Evolutionary conservation across 2,888 invertebrate species (phyloP).

Genomic region (Eilema griseolum): DNA sequence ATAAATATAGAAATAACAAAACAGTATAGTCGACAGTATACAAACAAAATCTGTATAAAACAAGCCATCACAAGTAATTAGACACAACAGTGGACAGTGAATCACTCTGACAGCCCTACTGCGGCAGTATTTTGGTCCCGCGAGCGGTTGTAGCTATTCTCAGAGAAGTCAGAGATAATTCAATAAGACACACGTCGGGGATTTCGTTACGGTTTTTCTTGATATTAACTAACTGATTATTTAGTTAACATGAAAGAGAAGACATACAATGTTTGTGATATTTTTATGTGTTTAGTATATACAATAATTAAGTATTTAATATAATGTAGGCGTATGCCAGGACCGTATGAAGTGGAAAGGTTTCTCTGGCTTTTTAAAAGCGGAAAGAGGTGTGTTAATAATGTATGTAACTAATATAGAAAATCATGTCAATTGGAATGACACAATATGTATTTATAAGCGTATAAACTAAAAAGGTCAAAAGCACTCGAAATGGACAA

Average conservation of each 20-base stretch:
- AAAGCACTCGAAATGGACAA: no score
- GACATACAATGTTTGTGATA: not conserved
- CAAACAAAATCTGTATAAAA: not conserved
- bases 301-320: not conserved
- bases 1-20: not conserved
- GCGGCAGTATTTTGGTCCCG: constrained; percentile 28
- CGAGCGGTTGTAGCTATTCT: constrained; percentile 41
- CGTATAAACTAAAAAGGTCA: no score
- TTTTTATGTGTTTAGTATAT: constrained; percentile 3
- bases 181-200: constrained; percentile 30
- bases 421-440: no score
- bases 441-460: no score
- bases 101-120: constrained; percentile 36
- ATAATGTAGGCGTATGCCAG: no score
- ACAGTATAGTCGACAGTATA: not conserved
- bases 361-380: no score
- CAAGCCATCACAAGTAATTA: constrained; percentile 7
- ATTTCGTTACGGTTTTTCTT: constrained; percentile 22
- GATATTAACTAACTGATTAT: constrained; percentile 24
- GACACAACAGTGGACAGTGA: constrained; percentile 6
- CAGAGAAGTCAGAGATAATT: constrained; percentile 19
- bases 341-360: no score
- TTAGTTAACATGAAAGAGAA: constrained; percentile 23
- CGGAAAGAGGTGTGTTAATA: no score
- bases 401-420: no score